Evolutionary conservation across 2,888 invertebrate species (phyloP).

Genomic region (Malthinus flaveolus): DNA sequence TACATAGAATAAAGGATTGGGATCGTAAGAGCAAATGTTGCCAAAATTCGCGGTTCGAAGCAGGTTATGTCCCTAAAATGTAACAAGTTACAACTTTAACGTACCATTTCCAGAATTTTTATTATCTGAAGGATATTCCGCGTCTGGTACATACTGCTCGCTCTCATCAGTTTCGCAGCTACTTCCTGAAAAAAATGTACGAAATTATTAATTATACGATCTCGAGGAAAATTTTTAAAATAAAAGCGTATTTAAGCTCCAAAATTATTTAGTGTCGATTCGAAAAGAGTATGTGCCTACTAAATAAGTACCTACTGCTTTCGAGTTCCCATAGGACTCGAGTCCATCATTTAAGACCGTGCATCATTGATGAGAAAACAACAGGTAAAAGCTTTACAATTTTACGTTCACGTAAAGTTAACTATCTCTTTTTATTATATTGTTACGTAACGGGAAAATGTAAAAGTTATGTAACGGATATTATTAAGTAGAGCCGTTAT

Average conservation of each 20-base stretch:
- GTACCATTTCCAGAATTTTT: constrained; percentile 18
- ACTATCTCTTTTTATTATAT: constrained; percentile 12
- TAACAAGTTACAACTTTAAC: neutral
- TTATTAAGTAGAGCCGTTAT: constrained; percentile 36
- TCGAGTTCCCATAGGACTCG: constrained; percentile 16
- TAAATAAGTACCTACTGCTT: no score
- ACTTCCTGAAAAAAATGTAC: constrained; percentile 50
- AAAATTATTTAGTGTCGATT: neutral
- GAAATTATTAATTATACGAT: neutral
- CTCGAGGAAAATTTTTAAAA: neutral
- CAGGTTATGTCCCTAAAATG: no score
- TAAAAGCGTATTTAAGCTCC: neutral
- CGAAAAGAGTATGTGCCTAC: neutral
- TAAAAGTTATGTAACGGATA: constrained; percentile 20
- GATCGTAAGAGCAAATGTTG: neutral
- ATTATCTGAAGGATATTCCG: constrained; percentile 41
- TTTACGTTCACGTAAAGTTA: constrained; percentile 15
- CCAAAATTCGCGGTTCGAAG: neutral
- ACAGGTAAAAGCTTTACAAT: constrained; percentile 44
- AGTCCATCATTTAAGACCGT: constrained; percentile 49
- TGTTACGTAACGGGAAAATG: constrained; percentile 8
- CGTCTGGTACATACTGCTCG: constrained; percentile 59
- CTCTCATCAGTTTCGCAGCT: constrained; percentile 60
- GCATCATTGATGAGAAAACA: constrained; percentile 46
- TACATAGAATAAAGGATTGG: neutral